Conservation (phyloP, 2,888 invertebrate species). For the Harpalus rubripes region DNA sequence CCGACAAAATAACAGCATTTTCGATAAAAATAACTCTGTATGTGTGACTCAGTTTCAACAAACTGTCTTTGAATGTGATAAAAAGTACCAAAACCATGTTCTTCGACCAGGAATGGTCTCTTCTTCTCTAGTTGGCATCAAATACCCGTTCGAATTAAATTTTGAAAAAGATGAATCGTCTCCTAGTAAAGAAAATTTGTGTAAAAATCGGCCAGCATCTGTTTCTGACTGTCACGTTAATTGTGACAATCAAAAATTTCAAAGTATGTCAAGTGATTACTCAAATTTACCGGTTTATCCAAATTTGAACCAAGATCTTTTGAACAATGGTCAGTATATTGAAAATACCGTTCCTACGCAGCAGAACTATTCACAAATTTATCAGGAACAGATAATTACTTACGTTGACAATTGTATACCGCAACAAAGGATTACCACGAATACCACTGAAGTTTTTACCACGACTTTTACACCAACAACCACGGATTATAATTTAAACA, state of each 20-base stretch:
- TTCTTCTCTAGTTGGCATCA: conserved; percentile 52
- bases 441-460: conserved; percentile 25
- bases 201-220: conserved; percentile 35
- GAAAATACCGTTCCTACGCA: conserved; percentile 12
- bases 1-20: conserved; percentile 48
- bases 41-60: conserved; percentile 16
- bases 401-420: conserved; percentile 26
- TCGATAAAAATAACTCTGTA: conserved; percentile 12
- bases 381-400: conserved; percentile 36
- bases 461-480: conserved; percentile 6
- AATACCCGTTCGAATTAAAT: conserved; percentile 53
- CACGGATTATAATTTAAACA: not conserved
- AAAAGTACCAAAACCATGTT: conserved; percentile 57
- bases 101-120: conserved; percentile 56
- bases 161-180: conserved; percentile 43
- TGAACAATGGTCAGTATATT: conserved; percentile 36
- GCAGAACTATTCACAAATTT: conserved; percentile 13
- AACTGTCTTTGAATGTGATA: conserved; percentile 2
- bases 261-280: conserved; percentile 63
- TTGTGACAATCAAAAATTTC: conserved; percentile 61
- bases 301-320: conserved; percentile 49
- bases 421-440: not conserved
- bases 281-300: conserved; percentile 32
- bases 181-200: conserved; percentile 33
- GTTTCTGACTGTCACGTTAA: conserved; percentile 48